Conservation (phyloP, 1,140 invertebrate species). For the Oryzaephilus surinamensis region DNA sequence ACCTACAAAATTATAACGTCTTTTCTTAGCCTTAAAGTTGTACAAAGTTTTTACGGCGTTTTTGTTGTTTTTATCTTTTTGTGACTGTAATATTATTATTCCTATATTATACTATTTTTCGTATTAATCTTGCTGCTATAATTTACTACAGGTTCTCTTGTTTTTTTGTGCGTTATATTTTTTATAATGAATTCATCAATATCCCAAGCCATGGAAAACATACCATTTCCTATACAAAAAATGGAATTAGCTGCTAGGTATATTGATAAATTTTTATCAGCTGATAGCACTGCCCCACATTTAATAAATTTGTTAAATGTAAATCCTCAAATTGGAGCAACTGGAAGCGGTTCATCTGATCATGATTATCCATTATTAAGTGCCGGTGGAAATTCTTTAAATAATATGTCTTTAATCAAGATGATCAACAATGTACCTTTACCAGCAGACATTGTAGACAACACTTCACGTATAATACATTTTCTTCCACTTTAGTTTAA, state of each 20-base stretch:
- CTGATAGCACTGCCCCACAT: conserved; percentile 60
- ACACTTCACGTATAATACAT: conserved; percentile 81
- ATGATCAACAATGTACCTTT: conserved; percentile 75
- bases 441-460: conserved; percentile 85
- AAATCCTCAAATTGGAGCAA: conserved; percentile 50
- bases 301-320: conserved; percentile 43
- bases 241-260: conserved; percentile 61
- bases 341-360: conserved; percentile 79
- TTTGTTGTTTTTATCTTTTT: no score
- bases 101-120: no score
- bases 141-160: no score
- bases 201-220: conserved; percentile 35
- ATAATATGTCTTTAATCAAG: conserved; percentile 66
- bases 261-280: conserved; percentile 57
- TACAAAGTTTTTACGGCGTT: no score
- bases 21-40: no score
- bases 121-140: no score
- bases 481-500: conserved; percentile 4
- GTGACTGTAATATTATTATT: no score
- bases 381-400: conserved; percentile 50
- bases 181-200: no score
- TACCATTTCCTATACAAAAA: conserved; percentile 48
- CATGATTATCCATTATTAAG: conserved; percentile 78
- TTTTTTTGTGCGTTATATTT: no score
- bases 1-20: no score